Evolutionary conservation across 1,140 invertebrate species (phyloP), one percentile per base, ranked within the genome.

Genomic region (Drosophila cardini): DNA sequence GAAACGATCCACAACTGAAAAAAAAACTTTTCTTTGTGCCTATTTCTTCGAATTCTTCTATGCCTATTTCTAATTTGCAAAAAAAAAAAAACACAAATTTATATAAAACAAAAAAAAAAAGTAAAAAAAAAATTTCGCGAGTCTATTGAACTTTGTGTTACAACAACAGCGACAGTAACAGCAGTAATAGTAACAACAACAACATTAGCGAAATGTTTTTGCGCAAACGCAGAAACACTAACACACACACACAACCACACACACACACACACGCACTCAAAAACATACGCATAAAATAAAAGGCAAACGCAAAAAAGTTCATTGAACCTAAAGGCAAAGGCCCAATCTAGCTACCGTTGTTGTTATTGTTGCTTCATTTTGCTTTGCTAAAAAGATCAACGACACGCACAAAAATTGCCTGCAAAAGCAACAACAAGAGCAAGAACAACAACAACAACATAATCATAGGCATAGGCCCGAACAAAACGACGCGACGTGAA

Each of bases 91-190:
- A 58, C 13, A 43, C 53, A 21, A 72, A 38, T 30, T 11, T 46
- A 76, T 60, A 48, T 43, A 55, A 64, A 42, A 40, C 53, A 5
- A 45, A 34, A 30, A 38, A 38, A 42, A 63, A 21, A 61, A 69
- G 8, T 18, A 50, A 56, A 16, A 38, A 68, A 63, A 63, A 26
- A 72, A 75, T 80, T 80, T 87, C 70, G 76, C 80, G 67, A 87
- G 84, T 87, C 84, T 87, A 87, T 89, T 87, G 84, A 87, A 87
- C 84, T 89, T 80, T 83, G 58, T 60, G 56, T 65, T 53, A 78
- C 61, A 75, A 62, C 65, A 78, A 42, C 43, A 71, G 18, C 53
- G 52, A 48, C 52, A 63, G 38, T 50, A 56, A 40, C 48, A 67
- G 18, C 57, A 55, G 55, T 46, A 68, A 48, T 56, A 62, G 42